These are phyloP conservation scores for Fringilla coelebs DNA, from an alignment of 2,797 vertebrate genomes.

Conservation along the genomic window DNA sequence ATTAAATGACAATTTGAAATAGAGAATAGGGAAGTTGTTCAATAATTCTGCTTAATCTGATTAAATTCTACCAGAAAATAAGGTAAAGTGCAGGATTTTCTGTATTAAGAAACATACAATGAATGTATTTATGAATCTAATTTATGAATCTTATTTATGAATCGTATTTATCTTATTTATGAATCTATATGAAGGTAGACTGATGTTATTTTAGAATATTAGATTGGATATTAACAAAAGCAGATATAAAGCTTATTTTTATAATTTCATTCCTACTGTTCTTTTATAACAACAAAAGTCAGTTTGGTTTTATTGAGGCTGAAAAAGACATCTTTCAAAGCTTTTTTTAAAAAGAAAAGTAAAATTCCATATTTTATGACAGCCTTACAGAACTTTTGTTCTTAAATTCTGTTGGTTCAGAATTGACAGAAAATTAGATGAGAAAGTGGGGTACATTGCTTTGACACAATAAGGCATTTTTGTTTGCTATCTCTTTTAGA, in stretches of 20 bases:
- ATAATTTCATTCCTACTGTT: background rate
- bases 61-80: background rate
- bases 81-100: background rate
- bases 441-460: background rate
- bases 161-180: too few relatives aligned
- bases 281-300: background rate
- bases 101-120: background rate
- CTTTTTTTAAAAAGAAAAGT: background rate
- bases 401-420: background rate
- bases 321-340: background rate
- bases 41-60: background rate
- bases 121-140: too few relatives aligned
- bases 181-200: background rate
- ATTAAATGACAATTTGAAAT: background rate
- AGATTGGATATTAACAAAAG: background rate
- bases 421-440: background rate
- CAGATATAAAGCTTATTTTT: background rate
- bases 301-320: fast-evolving
- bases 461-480: background rate
- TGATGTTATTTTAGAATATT: background rate
- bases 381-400: fast-evolving
- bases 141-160: too few relatives aligned
- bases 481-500: background rate
- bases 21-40: background rate
- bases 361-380: background rate